Evolutionary conservation across 37 sponge, comb jelly and placozoan species (phyloP).

Genomic region (Aplysina aerophoba): DNA sequence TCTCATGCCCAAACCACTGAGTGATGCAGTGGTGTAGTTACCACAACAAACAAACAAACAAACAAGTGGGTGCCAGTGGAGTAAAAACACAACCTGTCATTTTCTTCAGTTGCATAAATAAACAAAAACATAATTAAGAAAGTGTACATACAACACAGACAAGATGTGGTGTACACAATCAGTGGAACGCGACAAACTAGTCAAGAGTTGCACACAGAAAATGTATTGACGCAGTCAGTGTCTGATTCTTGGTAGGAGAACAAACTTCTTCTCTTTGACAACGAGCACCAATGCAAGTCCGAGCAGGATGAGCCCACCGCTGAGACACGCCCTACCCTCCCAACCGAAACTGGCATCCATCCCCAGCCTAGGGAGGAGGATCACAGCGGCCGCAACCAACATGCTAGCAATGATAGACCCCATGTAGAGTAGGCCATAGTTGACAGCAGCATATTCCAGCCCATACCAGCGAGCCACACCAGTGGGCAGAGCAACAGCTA

Average conservation of each 20-base stretch:
- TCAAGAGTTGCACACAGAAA: too few relatives aligned
- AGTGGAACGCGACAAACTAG: too few relatives aligned
- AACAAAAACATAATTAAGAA: neutral
- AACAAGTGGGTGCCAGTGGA: too few relatives aligned
- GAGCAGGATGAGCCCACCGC: slow-evolving; percentile 31
- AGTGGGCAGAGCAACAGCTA: slow-evolving; percentile 70
- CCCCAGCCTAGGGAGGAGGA: neutral
- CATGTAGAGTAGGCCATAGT: slow-evolving; percentile 81
- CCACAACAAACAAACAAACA: too few relatives aligned
- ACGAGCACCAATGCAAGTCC: slow-evolving; percentile 47
- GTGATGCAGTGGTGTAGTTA: too few relatives aligned
- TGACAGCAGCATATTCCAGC: slow-evolving; percentile 56
- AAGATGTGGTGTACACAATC: too few relatives aligned
- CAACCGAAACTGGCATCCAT: neutral
- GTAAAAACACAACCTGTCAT: too few relatives aligned
- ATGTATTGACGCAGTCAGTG: too few relatives aligned
- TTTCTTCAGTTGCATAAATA: neutral
- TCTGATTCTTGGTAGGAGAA: slow-evolving; percentile 12
- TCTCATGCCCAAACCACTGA: too few relatives aligned
- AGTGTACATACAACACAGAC: too few relatives aligned
- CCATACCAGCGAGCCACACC: slow-evolving; percentile 76
- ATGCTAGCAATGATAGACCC: slow-evolving; percentile 50
- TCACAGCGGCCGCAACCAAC: slow-evolving; percentile 21
- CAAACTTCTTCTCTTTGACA: slow-evolving; percentile 61
- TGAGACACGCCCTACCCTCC: slow-evolving; percentile 41